phyloP scores from a whole-genome alignment of 2,113 vertebrate species.

The Chunga burmeisteri region DNA sequence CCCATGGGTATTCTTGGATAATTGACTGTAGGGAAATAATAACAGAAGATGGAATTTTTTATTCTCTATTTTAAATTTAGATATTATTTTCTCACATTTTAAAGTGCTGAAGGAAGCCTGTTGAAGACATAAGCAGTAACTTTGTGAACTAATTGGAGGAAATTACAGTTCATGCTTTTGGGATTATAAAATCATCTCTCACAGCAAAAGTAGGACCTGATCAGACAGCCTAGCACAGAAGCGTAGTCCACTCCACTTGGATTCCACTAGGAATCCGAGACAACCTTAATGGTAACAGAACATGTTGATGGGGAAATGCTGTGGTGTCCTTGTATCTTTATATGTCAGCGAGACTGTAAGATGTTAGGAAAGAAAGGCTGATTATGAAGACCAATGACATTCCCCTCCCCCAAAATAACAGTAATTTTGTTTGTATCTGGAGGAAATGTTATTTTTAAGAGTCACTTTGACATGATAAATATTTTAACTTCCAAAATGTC shows the following conservation, averaged over 20 bases:
- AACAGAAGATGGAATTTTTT: neutral
- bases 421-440: neutral
- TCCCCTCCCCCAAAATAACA: neutral
- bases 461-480: neutral
- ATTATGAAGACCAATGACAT: neutral
- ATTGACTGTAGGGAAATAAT: conserved; percentile 67
- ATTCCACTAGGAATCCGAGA: neutral
- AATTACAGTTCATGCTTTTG: neutral
- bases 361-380: neutral
- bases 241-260: neutral
- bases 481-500: neutral
- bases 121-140: neutral
- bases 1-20: conserved; percentile 79
- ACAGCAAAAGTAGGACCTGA: neutral
- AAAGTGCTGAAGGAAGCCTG: neutral
- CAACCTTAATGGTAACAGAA: neutral
- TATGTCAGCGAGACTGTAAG: neutral
- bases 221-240: neutral
- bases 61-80: neutral
- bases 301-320: neutral
- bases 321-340: neutral
- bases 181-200: neutral
- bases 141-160: neutral
- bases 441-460: neutral
- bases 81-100: neutral